Base-by-base conservation (phyloP, 2,888 invertebrate species). In the Ormyrus labotus region DNA sequence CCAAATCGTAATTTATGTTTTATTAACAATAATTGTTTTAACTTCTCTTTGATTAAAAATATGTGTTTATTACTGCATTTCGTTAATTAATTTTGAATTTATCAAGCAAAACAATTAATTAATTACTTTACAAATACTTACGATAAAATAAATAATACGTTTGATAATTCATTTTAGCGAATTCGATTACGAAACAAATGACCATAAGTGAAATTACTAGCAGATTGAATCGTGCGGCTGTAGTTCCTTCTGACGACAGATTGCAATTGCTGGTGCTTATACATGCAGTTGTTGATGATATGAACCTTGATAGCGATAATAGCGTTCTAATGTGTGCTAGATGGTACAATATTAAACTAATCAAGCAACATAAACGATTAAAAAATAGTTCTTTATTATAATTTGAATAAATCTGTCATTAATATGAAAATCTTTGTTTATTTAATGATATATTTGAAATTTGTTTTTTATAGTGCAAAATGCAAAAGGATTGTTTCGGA, bases 181-280 rank as follows among this genome's bases (percentile, higher is more conserved):
- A 89, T 64, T 89, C 90, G 6, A 93, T 94, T 63, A 92, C 91
- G 68, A 93, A 91, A 9, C 91, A 93, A 60, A 94, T 95, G 94
- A 93, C 92, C 0, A 91, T 94, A 2, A 91, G 92, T 67, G 93
- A 94, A 86, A 92, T 95, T 67, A 91, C 93, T 78, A 91, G 92
- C 63, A 91, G 90, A 74, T 63, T 90, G 83, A 87, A 88, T 83
- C 86, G 87, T 53, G 91, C 91, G 84, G 53, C 80, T 60, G 84
- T 88, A 2, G 86, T 86, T 34, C 83, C 85, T 34, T 86, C 85
- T 9, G 88, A 89, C 79, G 88, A 89, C 69, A 91, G 91, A 78
- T 91, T 93, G 13, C 94, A 94, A 55, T 95, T 96, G 88, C 94
- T 95, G n/a, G 94, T 94, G 2, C 91, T 95, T 5, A 88, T 96